Evolutionary conservation across 2,113 vertebrate genomes (phyloP), one percentile per base, ranked within the genome.

Genomic region (Isichthys henryi): DNA sequence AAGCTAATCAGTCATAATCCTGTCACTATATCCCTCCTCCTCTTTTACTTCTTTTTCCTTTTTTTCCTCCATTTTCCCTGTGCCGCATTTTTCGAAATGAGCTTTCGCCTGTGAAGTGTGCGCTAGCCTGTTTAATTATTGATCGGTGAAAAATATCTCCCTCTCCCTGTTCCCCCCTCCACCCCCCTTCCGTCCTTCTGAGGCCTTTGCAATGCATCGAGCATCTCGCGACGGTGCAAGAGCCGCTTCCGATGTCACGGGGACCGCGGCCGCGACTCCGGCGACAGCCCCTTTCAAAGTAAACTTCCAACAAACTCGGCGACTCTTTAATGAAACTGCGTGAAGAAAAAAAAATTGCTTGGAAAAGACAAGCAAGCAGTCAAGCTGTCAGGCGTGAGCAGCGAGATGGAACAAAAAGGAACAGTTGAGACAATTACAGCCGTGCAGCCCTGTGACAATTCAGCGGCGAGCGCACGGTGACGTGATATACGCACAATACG

Each of bases 241-340:
- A 56, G 91, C 92, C 86, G 87, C 92, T 93, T 95, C 91, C 92
- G 92, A 94, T 94, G 93, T 94, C 94, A 95, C 62, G 87, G 89
- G 89, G 92, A 93, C 92, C 94, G 91, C 95, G 94, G 93, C 94
- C 94, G 94, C 93, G 93, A 35, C 90, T 91, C 91, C 90, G 80
- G 86, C 91, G 88, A 91, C 50, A 70, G 89, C 93, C 90, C 21
- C 89, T 91, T 90, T 93, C 90, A 93, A 95, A 95, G 94, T 94
- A 93, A 96, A 95, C 93, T 95, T 95, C 94, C 90, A 46, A 66
- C 91, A 94, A 70, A 95, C 90, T 94, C 91, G 91, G 89, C 91
- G 77, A 90, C 83, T 21, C 53, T 88, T 91, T 92, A 93, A 94
- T 93, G 91, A 93, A 92, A 87, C 90, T 92, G 91, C 88, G 15